Conservation (phyloP, 2,113 vertebrate genomes). For the Arenaria interpres region DNA sequence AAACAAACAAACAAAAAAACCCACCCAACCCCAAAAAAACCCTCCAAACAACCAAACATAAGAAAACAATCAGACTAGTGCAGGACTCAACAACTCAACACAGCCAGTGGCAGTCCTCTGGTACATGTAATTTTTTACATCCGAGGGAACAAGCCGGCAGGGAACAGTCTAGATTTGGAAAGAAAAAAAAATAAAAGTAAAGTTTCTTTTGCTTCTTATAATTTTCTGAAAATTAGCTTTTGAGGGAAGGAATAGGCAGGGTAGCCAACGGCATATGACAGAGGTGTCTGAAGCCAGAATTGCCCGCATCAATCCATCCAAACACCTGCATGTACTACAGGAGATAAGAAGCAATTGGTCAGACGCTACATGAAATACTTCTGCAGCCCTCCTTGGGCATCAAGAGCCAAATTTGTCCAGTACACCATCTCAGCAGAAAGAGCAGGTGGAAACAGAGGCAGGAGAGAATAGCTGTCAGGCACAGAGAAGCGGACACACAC, state of each 20-base stretch:
- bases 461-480: not conserved
- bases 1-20: not conserved
- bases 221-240: not conserved
- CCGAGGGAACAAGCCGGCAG: not conserved
- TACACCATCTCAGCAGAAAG: not conserved
- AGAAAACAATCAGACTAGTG: not conserved
- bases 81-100: not conserved
- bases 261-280: not conserved
- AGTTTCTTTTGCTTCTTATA: not conserved
- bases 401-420: not conserved
- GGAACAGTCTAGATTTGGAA: not conserved
- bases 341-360: not conserved
- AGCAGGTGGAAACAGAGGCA: not conserved
- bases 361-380: not conserved
- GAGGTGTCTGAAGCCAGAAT: not conserved
- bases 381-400: not conserved
- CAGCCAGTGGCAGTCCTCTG: not conserved
- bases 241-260: not conserved
- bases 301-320: not conserved
- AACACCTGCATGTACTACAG: not conserved
- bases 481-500: accelerated
- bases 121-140: not conserved
- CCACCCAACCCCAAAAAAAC: not conserved
- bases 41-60: not conserved
- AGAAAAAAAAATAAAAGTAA: not conserved